Evolutionary conservation across 2,888 invertebrate genomes (phyloP), one percentile per base, ranked within the genome.

Genomic region (Chelonus formosanus): DNA sequence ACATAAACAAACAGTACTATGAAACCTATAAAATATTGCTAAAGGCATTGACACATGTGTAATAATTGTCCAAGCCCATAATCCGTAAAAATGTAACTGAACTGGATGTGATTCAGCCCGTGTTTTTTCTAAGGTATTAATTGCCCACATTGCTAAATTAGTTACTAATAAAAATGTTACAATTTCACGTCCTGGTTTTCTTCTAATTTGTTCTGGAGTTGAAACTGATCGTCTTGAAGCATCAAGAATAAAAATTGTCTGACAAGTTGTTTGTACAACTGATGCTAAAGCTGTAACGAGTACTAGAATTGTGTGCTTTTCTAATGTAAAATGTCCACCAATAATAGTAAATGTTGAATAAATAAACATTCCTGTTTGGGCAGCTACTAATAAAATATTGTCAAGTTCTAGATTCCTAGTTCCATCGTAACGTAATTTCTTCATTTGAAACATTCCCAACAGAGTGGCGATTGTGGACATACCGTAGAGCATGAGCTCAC

Each of bases 31-130:
- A 85, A 97, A 97, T 70, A 97, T 96, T 1, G 96, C 95, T 53
- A 89, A 77, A 0, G 97, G 97, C 92, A 96, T 95, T 1, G 95
- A 95, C 2, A 97, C 94, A 80, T 97, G 96, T 0, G 95, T 96
- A 68, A 97, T 96, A 68, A 97, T 95, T 8, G 96, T 95, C 96
- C 96, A 97, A 43, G 95, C 95, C 95, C 95, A 96, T 47, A 94
- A 86, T 0, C 96, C 96, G 78, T 95, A 96, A 85, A 97, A 96
- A 79, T 94, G 92, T 72, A 96, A 85, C 84, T 97, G 96, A 52
- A 96, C 92, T 5, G 96, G 96, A 83, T 96, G 94, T 4, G 95
- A 95, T 79, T 96, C 95, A 0, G 96, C 94, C 32, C 95, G 87
- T 0, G 94, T 94, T 76, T 96, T 96, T 83, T 96, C 96, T 78